Evolutionary conservation across 2,888 invertebrate genomes (phyloP), one percentile per base, ranked within the genome.

Genomic region (Thysanoteuthis rhombus): DNA sequence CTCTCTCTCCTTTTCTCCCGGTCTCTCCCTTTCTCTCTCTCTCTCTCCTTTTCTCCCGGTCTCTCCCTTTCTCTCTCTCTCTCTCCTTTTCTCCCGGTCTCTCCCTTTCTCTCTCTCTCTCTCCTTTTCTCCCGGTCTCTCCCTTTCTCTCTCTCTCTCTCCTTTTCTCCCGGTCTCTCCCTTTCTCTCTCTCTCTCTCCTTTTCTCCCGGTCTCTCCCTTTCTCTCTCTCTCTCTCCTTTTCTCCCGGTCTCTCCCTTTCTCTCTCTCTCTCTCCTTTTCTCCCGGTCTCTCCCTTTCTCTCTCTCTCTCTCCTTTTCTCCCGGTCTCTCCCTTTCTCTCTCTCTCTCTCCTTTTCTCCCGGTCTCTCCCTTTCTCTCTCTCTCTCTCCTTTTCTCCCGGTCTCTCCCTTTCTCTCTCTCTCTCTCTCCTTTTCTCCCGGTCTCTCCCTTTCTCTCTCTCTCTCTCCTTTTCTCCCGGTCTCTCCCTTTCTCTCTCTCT

Each of bases 261-360:
- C 1, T 22, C 4, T 2, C 32, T 38, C 10, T 22, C 40, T 28
- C 40, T 28, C 8, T 39, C 6, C 3, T 28, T n/a, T 32, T n/a
- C 8, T 28, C 75, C 38, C 47, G 75, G 36, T 10, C 45, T 38
- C 89, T 45, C 89, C 40, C 42, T 93, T 22, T 39, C 40, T 32
- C 40, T 92, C 28, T 90, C 39, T 90, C 12, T 89, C 90, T 75
- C 25, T 40, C 93, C 89, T 36, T 28, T 36, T 32, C 92, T 90
- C 94, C 45, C 92, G 58, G 93, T 90, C 91, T 92, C 93, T 93
- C 40, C 90, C 52, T n/a, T 25, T n/a, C n/a, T n/a, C n/a, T n/a
- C n/a, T n/a, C n/a, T n/a, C n/a, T n/a, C n/a, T n/a, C n/a, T n/a
- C n/a, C n/a, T n/a, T n/a, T n/a, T n/a, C n/a, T n/a, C n/a, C n/a